Evolutionary conservation across 92 coral and sea anemone genomes (phyloP), one percentile per base, ranked within the genome.

Genomic region (Actinernus sp.): DNA sequence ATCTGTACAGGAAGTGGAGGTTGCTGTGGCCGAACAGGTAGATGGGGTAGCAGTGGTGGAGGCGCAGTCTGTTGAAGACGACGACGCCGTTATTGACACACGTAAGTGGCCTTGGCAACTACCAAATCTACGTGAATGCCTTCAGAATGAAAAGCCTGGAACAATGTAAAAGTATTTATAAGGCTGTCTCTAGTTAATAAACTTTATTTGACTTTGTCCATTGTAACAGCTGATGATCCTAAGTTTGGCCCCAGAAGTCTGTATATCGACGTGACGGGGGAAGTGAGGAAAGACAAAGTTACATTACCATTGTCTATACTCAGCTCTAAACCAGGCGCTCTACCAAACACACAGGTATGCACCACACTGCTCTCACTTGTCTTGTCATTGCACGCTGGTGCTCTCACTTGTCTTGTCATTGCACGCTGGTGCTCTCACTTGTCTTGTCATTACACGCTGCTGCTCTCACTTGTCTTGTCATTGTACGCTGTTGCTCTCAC

Each of bases 201-300:
- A n/a, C n/a, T n/a, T n/a, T n/a, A n/a, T n/a, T n/a, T n/a, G n/a
- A n/a, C n/a, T n/a, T n/a, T n/a, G n/a, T 26, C n/a, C 19, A 14
- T 2, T 60, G 20, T 22, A n/a, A n/a, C 43, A 76, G 89, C 78
- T 6, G 51, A 56, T 2, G 83, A 84, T 11, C 88, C 82, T 3
- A 55, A 76, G 43, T 60, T 73, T 75, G 90, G 97, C 11, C 76
- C 93, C 3, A 83, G 79, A 36, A 91, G 99, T 67, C 53, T 95
- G 65, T 91, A 91, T 67, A 73, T 88, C 51, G 99, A 95, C 34
- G 99, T 95, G 38, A 87, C 99, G 0, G 99, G 99, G 7, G 88
- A 80, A 41, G 65, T 76, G n/a, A 84, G 99, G 39, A 76, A 68
- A 30, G 89, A 78, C 33, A 62, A 50, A 45, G 95, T 95, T 25